phyloP scores from a whole-genome alignment of 2,888 invertebrate genomes.

The Frankliniella intonsa region DNA sequence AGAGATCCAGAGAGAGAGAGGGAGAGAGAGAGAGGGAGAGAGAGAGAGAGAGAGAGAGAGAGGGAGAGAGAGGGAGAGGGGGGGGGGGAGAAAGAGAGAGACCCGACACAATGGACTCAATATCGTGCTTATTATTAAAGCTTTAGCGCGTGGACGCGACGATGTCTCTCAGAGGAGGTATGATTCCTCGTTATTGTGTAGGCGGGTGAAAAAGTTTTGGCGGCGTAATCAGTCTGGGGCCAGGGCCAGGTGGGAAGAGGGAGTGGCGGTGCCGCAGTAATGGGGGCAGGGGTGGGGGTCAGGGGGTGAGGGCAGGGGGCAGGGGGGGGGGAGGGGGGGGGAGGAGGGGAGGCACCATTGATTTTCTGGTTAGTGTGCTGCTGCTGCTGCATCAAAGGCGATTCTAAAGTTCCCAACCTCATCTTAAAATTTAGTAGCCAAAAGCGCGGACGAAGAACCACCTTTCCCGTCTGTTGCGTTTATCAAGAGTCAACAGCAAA shows the following conservation, averaged over 20 bases:
- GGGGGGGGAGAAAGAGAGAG: neutral
- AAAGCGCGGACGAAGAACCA: too few relatives aligned
- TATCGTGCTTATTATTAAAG: neutral
- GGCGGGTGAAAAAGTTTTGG: slow-evolving; percentile 6
- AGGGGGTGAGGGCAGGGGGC: neutral
- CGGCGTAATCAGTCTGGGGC: neutral
- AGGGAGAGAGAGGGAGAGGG: neutral
- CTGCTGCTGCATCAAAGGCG: too few relatives aligned
- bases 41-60: neutral
- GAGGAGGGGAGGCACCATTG: neutral
- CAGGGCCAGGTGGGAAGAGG: neutral
- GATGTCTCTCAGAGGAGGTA: neutral
- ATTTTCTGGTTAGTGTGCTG: too few relatives aligned
- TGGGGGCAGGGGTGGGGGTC: neutral
- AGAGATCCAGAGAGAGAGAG: neutral
- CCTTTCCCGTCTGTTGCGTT: too few relatives aligned
- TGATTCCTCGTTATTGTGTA: neutral
- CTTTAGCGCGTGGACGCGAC: neutral
- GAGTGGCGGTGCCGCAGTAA: neutral
- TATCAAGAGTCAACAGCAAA: too few relatives aligned
- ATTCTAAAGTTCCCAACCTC: too few relatives aligned
- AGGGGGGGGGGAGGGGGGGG: neutral
- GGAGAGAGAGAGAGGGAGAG: neutral
- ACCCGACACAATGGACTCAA: neutral
- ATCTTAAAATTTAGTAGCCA: too few relatives aligned